phyloP scores from a whole-genome alignment of 2,888 invertebrate species.

The Pelosia muscerda region DNA sequence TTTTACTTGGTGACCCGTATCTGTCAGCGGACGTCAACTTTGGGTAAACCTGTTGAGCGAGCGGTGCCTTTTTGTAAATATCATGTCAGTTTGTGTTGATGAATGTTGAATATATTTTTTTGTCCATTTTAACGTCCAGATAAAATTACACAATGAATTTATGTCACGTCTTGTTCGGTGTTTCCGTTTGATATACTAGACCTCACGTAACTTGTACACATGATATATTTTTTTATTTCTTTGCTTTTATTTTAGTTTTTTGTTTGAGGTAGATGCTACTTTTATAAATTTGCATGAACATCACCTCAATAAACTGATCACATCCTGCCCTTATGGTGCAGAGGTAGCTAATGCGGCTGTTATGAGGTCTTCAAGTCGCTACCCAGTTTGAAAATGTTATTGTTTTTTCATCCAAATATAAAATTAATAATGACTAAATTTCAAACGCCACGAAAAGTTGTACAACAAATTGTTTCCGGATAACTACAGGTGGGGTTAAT shows the following conservation, averaged over 20 bases:
- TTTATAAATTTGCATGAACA: background rate
- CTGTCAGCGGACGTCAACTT: conserved; percentile 36
- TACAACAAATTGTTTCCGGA: too few species aligned
- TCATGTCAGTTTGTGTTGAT: conserved; percentile 26
- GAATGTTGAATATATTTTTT: background rate
- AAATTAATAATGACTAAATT: too few species aligned
- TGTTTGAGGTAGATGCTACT: background rate
- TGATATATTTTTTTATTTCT: background rate
- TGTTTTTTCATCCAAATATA: too few species aligned
- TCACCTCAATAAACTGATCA: too few species aligned
- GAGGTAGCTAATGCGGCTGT: too few species aligned
- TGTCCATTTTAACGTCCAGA: background rate
- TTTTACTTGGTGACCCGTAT: conserved; percentile 38
- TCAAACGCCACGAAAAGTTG: too few species aligned
- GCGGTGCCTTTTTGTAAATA: conserved; percentile 24
- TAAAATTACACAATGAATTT: conserved; percentile 7
- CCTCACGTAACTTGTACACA: background rate
- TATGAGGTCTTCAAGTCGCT: too few species aligned
- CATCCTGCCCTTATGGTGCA: too few species aligned
- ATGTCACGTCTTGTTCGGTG: background rate
- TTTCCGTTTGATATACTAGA: conserved; percentile 4
- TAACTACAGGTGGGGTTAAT: too few species aligned
- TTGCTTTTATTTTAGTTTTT: background rate
- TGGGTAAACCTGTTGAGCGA: conserved; percentile 38
- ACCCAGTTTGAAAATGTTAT: too few species aligned